Percentiles rank a stretch among this genome's conserved stretches.
Conservation (phyloP, 2,797 vertebrate species). For the Crypturellus tataupa region DNA sequence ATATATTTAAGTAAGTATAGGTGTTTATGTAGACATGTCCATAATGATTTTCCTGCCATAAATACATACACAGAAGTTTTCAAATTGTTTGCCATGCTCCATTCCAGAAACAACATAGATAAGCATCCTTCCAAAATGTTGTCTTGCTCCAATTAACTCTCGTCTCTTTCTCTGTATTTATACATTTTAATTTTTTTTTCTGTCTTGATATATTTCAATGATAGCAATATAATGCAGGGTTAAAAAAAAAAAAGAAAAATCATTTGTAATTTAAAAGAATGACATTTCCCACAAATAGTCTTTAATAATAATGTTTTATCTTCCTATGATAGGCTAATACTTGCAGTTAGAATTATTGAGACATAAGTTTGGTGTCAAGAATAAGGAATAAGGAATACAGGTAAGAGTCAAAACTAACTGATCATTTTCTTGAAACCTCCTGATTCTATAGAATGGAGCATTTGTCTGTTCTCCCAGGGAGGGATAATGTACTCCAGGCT, state of each 20-base stretch:
- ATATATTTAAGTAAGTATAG: not conserved
- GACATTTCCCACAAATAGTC: not conserved
- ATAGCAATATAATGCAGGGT: not conserved
- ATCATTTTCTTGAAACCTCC: not conserved
- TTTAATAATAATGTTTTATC: not conserved
- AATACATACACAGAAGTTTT: not conserved
- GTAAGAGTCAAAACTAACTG: not conserved
- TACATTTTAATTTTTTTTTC: not conserved
- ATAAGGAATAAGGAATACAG: not conserved
- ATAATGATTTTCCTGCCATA: not conserved
- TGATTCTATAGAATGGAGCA: not conserved
- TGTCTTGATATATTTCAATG: not conserved
- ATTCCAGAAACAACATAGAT: not conserved
- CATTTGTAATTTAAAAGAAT: not conserved
- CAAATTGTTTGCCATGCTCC: not conserved
- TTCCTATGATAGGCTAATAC: not conserved
- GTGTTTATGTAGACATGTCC: not conserved
- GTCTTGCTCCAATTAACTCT: accelerated
- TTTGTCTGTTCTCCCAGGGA: not conserved
- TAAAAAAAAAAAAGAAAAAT: not conserved
- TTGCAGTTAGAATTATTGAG: not conserved
- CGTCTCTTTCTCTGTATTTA: not conserved
- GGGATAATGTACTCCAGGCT: not conserved
- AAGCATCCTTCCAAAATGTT: not conserved
- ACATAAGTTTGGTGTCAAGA: not conserved